Conservation (phyloP, 2,888 invertebrate genomes). For the Drosophila niveifrons region DNA sequence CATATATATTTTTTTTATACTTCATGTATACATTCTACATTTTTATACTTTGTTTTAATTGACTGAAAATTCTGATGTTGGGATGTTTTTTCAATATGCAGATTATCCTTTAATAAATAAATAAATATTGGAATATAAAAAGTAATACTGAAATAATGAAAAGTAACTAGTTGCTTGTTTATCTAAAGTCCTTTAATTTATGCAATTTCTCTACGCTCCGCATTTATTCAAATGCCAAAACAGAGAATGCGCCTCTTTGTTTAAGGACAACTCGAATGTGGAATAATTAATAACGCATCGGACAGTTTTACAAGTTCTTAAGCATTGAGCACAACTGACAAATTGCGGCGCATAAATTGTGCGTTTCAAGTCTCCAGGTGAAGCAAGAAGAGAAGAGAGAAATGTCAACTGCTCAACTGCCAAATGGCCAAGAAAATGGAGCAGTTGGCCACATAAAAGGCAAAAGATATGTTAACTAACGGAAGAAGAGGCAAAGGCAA, state of each 20-base stretch:
- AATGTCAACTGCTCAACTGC: constrained; percentile 65
- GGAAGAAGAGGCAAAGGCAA: constrained; percentile 26
- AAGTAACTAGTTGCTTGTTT: not conserved
- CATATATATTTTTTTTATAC: too few relatives aligned
- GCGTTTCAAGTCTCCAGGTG: constrained; percentile 9
- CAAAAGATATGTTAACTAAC: constrained; percentile 67
- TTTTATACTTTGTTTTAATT: too few relatives aligned
- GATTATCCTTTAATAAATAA: too few relatives aligned
- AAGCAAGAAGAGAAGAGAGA: constrained; percentile 23
- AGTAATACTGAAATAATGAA: too few relatives aligned
- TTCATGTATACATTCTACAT: too few relatives aligned
- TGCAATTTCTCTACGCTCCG: not conserved
- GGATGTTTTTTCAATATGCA: too few relatives aligned
- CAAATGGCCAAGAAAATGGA: constrained; percentile 61
- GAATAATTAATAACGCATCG: constrained; percentile 8
- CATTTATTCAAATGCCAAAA: not conserved
- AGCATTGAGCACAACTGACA: constrained; percentile 70
- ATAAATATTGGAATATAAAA: too few relatives aligned
- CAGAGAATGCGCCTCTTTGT: not conserved
- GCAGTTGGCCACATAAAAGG: constrained; percentile 52
- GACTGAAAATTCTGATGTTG: too few relatives aligned
- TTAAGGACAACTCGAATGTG: not conserved
- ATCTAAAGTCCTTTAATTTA: not conserved
- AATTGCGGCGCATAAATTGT: constrained; percentile 70
- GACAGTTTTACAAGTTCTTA: not conserved